These are phyloP conservation scores for Monochamus alternatus DNA, from an alignment of 2,888 invertebrate genomes.

Conservation along the genomic window DNA sequence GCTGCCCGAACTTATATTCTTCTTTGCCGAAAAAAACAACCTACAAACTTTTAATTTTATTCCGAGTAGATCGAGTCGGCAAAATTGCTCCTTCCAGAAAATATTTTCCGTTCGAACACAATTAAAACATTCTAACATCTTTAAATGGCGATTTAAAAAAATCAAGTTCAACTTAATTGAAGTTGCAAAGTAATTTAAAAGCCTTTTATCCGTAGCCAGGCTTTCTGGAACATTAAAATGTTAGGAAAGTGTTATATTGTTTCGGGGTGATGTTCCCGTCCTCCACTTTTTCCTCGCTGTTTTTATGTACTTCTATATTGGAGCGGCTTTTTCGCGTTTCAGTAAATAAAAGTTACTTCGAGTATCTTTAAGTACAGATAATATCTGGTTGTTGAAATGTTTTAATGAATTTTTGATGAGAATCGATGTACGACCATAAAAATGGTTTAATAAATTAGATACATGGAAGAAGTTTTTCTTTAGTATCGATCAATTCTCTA, in stretches of 20 bases:
- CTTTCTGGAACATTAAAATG: conserved; percentile 25
- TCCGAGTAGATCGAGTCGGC: no score
- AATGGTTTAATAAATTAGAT: no score
- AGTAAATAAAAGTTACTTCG: not conserved
- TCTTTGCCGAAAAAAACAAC: no score
- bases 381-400: not conserved
- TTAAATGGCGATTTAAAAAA: conserved; percentile 33
- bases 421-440: no score
- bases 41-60: no score
- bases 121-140: conserved; percentile 36
- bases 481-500: no score
- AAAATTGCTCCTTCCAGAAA: not conserved
- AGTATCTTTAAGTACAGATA: not conserved
- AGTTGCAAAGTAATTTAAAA: conserved; percentile 37
- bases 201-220: conserved; percentile 23
- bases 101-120: conserved; percentile 13
- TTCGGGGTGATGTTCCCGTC: not conserved
- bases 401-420: not conserved
- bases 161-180: conserved; percentile 35
- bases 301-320: not conserved
- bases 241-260: conserved; percentile 20
- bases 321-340: not conserved
- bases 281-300: not conserved
- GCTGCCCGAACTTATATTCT: no score
- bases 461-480: no score